Conservation (phyloP, 2,888 invertebrate species). For the Amblyjoppa fuscipennis region DNA sequence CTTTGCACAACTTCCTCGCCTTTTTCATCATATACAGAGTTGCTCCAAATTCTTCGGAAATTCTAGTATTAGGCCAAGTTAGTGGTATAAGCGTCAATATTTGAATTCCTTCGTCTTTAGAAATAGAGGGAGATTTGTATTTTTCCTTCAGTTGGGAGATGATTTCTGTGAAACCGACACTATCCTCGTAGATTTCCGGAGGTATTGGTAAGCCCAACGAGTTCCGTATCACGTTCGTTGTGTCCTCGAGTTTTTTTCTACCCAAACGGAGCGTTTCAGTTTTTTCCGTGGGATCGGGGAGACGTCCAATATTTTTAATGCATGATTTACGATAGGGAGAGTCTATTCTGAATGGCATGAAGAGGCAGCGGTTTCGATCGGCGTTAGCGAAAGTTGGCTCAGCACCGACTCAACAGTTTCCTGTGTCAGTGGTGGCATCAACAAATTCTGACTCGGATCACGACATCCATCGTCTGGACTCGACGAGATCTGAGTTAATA, state of each 20-base stretch:
- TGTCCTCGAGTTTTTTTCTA: constrained; percentile 10
- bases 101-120: constrained; percentile 10
- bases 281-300: constrained; percentile 21
- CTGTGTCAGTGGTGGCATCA: not conserved
- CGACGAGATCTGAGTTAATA: not conserved
- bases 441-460: not conserved
- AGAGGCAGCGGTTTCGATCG: constrained; percentile 2
- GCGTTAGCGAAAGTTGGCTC: constrained; percentile 2
- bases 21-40: not conserved
- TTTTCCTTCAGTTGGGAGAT: not conserved
- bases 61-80: not conserved
- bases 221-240: not conserved
- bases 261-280: not conserved
- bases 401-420: not conserved
- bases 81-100: constrained; percentile 12
- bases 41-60: not conserved
- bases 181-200: not conserved
- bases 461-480: not conserved
- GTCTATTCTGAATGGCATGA: not conserved
- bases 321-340: constrained; percentile 5
- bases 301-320: constrained; percentile 2
- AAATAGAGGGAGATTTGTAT: not conserved
- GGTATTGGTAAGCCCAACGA: not conserved
- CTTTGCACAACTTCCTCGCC: not conserved
- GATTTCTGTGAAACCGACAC: not conserved